Base-by-base conservation (phyloP, 2,888 invertebrate species). In the Metalampra italica region DNA sequence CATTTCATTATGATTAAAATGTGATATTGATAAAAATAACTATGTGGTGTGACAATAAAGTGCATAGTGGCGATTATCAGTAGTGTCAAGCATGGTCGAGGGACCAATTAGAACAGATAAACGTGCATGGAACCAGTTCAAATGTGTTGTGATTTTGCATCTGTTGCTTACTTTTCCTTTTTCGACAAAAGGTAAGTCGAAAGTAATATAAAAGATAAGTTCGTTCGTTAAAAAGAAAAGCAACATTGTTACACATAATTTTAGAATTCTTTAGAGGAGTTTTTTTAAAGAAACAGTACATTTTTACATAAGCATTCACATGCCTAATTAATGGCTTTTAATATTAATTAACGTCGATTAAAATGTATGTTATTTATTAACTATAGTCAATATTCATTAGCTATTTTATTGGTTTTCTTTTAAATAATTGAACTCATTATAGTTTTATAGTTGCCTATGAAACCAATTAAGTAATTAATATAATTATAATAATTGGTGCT, bases 21-120 rank as follows among this genome's bases (percentile, higher is more conserved):
- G 30, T 43, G n/a, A 29, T 43, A 30, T 8, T 13, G n/a, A 12
- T 8, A 36, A 45, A 45, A 48, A 44, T 54, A 66, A 68, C 55
- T 71, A 75, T 72, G 73, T 60, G 58, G 69, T 71, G 75, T 71
- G 61, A 50, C 51, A 46, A 50, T 54, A 60, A 55, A 66, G 76
- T 80, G 75, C 54, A 55, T 64, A 75, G 76, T 78, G 76, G 60
- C 59, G 55, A 57, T 72, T 76, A 77, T 75, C 56, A 70, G 72
- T 73, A 78, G 78, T 79, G 76, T 82, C 80, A 81, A 84, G 83
- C 64, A 89, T 89, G 88, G 77, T 81, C 70, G 76, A 68, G 75
- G 74, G 77, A 62, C 70, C 75, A 79, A 82, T 82, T 81, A 86
- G 75, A 73, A 77, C 66, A 71, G 71, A 82, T 76, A 82, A 82